phyloP scores from a whole-genome alignment of 2,113 vertebrate genomes.

The Raphicerus campestris region DNA sequence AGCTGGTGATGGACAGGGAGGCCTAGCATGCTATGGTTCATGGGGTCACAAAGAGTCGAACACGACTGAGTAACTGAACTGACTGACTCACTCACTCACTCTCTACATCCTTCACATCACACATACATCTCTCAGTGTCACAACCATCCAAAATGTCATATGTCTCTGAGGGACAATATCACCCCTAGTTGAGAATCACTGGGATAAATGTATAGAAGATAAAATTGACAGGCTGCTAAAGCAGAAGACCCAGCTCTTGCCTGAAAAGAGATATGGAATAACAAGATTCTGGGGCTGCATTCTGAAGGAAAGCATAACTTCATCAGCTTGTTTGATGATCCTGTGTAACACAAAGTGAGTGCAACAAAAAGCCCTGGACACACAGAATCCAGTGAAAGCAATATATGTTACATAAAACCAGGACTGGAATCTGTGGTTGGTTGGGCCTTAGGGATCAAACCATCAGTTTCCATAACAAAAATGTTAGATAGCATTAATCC shows the following conservation, averaged over 20 bases:
- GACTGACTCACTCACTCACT: accelerated
- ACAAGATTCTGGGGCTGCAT: background rate
- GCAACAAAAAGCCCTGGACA: background rate
- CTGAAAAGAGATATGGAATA: background rate
- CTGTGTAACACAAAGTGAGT: background rate
- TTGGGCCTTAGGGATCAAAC: background rate
- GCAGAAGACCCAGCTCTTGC: background rate
- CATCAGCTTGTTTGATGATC: background rate
- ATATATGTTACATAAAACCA: background rate
- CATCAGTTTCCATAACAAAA: background rate
- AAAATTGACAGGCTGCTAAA: background rate
- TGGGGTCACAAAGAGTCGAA: accelerated
- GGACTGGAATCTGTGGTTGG: background rate
- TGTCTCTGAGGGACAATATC: background rate
- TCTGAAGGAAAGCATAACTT: background rate
- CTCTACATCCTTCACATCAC: background rate
- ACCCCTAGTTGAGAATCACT: background rate
- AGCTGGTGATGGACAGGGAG: background rate
- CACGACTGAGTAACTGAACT: background rate
- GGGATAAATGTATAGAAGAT: background rate
- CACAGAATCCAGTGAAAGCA: background rate
- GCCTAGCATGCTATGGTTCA: background rate
- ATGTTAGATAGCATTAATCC: background rate
- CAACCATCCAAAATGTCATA: background rate
- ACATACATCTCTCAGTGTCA: background rate